Evolutionary conservation across 1,140 invertebrate genomes (phyloP).

Genomic region (Cherax destructor): DNA sequence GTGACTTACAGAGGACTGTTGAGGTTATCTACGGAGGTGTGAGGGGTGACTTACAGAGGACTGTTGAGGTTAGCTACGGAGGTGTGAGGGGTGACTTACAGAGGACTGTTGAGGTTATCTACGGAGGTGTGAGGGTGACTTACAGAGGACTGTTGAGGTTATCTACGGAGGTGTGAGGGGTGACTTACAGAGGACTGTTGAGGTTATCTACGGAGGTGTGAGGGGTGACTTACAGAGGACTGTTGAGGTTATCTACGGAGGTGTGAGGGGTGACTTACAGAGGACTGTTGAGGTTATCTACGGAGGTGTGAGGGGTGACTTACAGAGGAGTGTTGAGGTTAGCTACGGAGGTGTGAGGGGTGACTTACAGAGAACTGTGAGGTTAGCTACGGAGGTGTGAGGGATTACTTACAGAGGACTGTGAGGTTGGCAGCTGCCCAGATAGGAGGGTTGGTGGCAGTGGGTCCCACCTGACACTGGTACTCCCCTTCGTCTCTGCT

Average conservation of each 20-base stretch:
- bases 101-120: slow-evolving; percentile 19
- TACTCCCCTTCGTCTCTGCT: slow-evolving; percentile 25
- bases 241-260: slow-evolving; percentile 24
- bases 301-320: slow-evolving; percentile 12
- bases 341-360: slow-evolving; percentile 2
- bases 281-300: slow-evolving; percentile 21
- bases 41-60: slow-evolving; percentile 11
- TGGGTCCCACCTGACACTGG: slow-evolving; percentile 36
- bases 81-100: slow-evolving; percentile 7
- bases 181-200: slow-evolving; percentile 15
- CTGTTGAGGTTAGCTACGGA: slow-evolving; percentile 27
- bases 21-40: slow-evolving; percentile 16
- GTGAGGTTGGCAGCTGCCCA: slow-evolving; percentile 32
- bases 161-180: slow-evolving; percentile 9
- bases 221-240: slow-evolving; percentile 11
- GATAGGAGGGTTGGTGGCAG: slow-evolving; percentile 22
- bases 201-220: slow-evolving; percentile 16
- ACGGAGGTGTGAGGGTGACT: slow-evolving; percentile 15
- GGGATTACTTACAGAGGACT: slow-evolving; percentile 11
- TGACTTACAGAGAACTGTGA: slow-evolving; percentile 17
- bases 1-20: slow-evolving; percentile 9
- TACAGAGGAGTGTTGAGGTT: slow-evolving; percentile 25
- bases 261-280: slow-evolving; percentile 7
- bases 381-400: slow-evolving; percentile 8
- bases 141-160: slow-evolving; percentile 26